Evolutionary conservation across 2,888 invertebrate genomes (phyloP).

Genomic region (Conchocele bisecta): DNA sequence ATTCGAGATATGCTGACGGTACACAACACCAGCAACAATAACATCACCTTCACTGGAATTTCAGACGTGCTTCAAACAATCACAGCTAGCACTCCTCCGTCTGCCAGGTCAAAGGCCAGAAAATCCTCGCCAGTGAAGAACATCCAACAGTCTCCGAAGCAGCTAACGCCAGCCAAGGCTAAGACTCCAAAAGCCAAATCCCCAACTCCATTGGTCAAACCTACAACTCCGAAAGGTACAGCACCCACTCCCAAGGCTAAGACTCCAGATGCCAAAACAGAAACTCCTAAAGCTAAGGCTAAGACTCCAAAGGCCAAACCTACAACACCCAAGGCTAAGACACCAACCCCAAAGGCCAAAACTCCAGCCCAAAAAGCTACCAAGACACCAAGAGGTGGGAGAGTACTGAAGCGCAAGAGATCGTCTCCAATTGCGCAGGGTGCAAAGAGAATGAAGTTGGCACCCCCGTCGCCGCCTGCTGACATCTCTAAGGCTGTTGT

Average conservation of each 20-base stretch:
- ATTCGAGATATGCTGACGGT: not conserved
- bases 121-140: slow-evolving; percentile 28
- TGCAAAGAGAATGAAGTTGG: slow-evolving; percentile 53
- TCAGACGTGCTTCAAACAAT: slow-evolving; percentile 63
- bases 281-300: slow-evolving; percentile 40
- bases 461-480: slow-evolving; percentile 62
- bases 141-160: not conserved
- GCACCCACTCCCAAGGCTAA: slow-evolving; percentile 8
- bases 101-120: slow-evolving; percentile 49
- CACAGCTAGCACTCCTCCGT: slow-evolving; percentile 46
- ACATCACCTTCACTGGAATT: slow-evolving; percentile 63
- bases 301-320: too few species aligned
- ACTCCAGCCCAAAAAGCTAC: slow-evolving; percentile 31
- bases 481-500: slow-evolving; percentile 69
- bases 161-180: not conserved
- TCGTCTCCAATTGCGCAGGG: slow-evolving; percentile 35
- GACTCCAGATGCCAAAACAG: slow-evolving; percentile 47
- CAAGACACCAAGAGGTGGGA: slow-evolving; percentile 50
- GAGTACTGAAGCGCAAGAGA: slow-evolving; percentile 48
- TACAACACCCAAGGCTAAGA: slow-evolving; percentile 37
- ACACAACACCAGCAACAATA: slow-evolving; percentile 35
- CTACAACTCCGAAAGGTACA: slow-evolving; percentile 8
- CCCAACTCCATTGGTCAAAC: not conserved
- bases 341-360: slow-evolving; percentile 21
- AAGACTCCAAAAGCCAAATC: slow-evolving; percentile 16